phyloP scores from a whole-genome alignment of 1,140 invertebrate species.

The Pseudoatta argentina region DNA sequence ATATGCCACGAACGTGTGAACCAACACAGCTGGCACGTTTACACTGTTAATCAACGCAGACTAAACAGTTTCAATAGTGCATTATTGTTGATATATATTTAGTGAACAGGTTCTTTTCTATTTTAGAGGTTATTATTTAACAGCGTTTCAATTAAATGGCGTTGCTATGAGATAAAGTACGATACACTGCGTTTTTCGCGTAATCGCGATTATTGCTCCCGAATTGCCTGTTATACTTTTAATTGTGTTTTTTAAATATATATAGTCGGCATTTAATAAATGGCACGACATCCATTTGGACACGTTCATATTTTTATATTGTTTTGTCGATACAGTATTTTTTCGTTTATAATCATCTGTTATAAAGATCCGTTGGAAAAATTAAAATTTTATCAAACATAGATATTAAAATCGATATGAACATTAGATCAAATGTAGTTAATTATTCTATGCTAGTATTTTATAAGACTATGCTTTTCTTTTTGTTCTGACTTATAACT shows the following conservation, averaged over 20 bases:
- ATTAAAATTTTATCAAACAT: constrained; percentile 1
- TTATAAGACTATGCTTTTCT: not conserved
- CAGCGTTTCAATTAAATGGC: constrained; percentile 45
- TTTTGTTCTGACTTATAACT: constrained; percentile 11
- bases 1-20: constrained; percentile 8
- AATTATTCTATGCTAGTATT: not conserved
- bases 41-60: constrained; percentile 18
- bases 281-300: not conserved
- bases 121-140: constrained; percentile 43
- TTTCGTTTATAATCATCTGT: not conserved
- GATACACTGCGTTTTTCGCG: constrained; percentile 24
- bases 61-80: constrained; percentile 21
- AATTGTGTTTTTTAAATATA: constrained; percentile 60
- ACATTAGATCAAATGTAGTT: constrained; percentile 1
- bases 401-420: not conserved
- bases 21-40: not conserved
- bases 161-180: not conserved
- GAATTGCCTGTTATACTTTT: constrained; percentile 38
- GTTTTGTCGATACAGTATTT: not conserved
- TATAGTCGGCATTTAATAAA: constrained; percentile 31
- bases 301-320: not conserved
- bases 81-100: not conserved
- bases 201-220: constrained; percentile 61
- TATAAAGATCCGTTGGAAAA: not conserved
- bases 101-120: constrained; percentile 24